These are phyloP conservation scores for Acromyrmex charruanus DNA, from an alignment of 1,140 invertebrate genomes.

Conservation along the genomic window DNA sequence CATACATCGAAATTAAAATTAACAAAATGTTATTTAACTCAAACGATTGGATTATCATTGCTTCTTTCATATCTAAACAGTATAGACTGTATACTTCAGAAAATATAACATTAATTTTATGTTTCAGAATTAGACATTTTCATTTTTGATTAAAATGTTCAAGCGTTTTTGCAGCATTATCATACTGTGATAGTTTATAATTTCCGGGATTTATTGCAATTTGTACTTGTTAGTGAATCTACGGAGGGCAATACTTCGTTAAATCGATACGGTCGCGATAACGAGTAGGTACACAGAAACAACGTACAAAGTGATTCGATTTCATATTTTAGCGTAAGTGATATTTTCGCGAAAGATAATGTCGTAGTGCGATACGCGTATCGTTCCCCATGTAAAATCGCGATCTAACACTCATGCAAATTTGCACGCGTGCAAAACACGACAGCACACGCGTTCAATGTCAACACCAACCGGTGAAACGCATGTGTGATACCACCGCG, in stretches of 20 bases:
- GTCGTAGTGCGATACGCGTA: neutral
- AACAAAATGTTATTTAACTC: no score
- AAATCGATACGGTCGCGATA: slow-evolving; percentile 1
- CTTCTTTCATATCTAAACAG: no score
- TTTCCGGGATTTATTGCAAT: no score
- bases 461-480: neutral
- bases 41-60: no score
- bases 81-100: no score
- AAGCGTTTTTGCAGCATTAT: neutral
- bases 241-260: neutral
- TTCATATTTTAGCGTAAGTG: neutral
- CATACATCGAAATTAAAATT: no score
- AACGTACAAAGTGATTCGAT: slow-evolving; percentile 7
- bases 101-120: neutral
- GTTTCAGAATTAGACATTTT: neutral
- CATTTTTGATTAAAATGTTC: neutral
- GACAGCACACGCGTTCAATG: slow-evolving; percentile 9
- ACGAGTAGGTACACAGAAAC: neutral
- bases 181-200: no score
- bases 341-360: neutral
- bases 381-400: neutral
- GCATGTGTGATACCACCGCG: neutral
- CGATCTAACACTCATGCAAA: slow-evolving; percentile 8
- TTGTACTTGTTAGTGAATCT: neutral
- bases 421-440: slow-evolving; percentile 21